Percentiles rank a stretch among this genome's conserved stretches.
phyloP scores from a whole-genome alignment of 2,888 invertebrate species.

The Leucoma salicis region DNA sequence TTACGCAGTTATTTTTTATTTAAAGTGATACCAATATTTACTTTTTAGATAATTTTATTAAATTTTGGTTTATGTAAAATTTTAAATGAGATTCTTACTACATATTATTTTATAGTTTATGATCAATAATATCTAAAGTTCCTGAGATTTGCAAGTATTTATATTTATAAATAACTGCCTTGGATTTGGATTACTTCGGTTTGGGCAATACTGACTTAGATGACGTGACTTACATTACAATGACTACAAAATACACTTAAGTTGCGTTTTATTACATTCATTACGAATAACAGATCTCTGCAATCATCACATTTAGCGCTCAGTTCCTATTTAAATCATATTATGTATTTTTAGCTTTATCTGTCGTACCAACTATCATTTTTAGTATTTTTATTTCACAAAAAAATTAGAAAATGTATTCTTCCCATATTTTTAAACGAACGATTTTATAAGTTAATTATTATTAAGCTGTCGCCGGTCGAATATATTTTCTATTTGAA shows the following conservation, averaged over 20 bases:
- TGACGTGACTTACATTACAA: slow-evolving; percentile 17
- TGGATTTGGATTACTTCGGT: slow-evolving; percentile 14
- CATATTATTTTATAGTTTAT: slow-evolving; percentile 3
- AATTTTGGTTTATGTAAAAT: not conserved
- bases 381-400: slow-evolving; percentile 31
- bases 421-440: slow-evolving; percentile 44
- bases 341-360: slow-evolving; percentile 66
- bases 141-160: slow-evolving; percentile 37
- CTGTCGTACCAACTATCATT: slow-evolving; percentile 44
- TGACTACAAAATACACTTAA: slow-evolving; percentile 42
- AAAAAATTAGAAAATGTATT: slow-evolving; percentile 58
- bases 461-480: slow-evolving; percentile 40
- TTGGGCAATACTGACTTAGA: not conserved
- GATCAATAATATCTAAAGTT: slow-evolving; percentile 32
- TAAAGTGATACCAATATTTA: slow-evolving; percentile 4
- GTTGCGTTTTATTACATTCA: slow-evolving; percentile 70
- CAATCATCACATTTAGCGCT: slow-evolving; percentile 68
- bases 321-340: slow-evolving; percentile 80
- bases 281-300: slow-evolving; percentile 72
- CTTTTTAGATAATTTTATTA: slow-evolving; percentile 1
- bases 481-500: slow-evolving; percentile 55
- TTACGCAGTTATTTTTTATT: slow-evolving; percentile 11
- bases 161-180: slow-evolving; percentile 25
- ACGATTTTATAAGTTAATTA: slow-evolving; percentile 40
- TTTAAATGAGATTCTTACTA: slow-evolving; percentile 2